Evolutionary conservation across 92 coral and sea anemone species (phyloP), one percentile per base, ranked within the genome.

Genomic region (Phymanthus crucifer): DNA sequence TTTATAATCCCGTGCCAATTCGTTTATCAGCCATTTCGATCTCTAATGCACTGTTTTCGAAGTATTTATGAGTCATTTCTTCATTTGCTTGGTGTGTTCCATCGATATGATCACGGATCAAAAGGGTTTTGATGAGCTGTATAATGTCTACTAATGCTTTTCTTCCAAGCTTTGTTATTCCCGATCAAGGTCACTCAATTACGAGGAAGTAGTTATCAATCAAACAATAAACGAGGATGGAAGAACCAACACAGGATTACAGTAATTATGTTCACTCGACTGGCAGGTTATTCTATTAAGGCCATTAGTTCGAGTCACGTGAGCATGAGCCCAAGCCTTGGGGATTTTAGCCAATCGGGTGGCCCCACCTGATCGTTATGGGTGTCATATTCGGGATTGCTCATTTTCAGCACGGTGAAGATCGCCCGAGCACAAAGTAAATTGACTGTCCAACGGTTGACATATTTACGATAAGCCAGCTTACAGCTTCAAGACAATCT

Each of bases 171-270:
- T 70, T 80, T 80, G 76, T 80, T 80, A 50, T 71, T 80, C 72
- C 70, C 84, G 71, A 70, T 70, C 75, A 40, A 32, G 71, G 66
- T 66, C 68, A 13, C 35, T 40, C 84, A 82, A 72, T 82, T 82
- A 64, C 77, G 57, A 73, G 86, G 70, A 82, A 82, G 71, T 58
- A 34, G 77, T 80, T 72, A 73, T 74, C 79, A 82, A 77, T 77
- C 72, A 77, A 47, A 61, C 70, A 54, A 77, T 77, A 35, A 77
- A 65, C 64, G 35, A 40, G 70, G 70, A 27, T 57, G 80, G 35
- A 56, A 56, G 71, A 77, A 37, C 72, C 71, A 77, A 70, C 81
- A 77, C 61, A 64, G 57, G 57, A 36, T 37, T 77, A 77, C 58
- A 61, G 81, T 64, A 77, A 77, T 77, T 77, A 77, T n/a, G 69